Base-by-base conservation (phyloP, 2,113 vertebrate genomes). In the Apeltes quadracus region DNA sequence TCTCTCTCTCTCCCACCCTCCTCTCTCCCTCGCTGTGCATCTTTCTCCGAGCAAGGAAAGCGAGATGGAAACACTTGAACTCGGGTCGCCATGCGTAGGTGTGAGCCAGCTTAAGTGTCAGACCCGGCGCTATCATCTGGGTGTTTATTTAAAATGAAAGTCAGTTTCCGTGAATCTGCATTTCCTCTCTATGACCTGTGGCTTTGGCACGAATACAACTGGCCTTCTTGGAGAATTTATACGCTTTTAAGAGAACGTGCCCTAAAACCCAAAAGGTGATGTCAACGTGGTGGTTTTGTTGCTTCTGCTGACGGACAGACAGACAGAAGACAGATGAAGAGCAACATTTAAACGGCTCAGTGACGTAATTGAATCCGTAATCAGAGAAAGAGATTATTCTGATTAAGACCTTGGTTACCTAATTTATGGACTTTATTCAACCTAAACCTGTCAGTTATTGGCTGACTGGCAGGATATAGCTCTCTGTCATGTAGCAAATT, bases 101-200 rank as follows among this genome's bases (percentile, higher is more conserved):
- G 89, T 87, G 54, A 54, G 75, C 83, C 58, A 74, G 84, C 82
- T 77, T n/a, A 55, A 74, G 85, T 87, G 84, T 89, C 84, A 81
- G 81, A 83, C 69, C 66, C 25, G 29, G 77, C 20, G 81, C 75
- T 81, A 72, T 88, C 75, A 83, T 88, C 85, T 72, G 69, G 76
- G 62, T 81, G 75, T 86, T 90, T 90, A 76, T 89, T 82, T 85
- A 81, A 88, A 89, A 85, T 87, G 75, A 90, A 89, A 86, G 64
- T 27, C 56, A 7, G 55, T 75, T 77, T 72, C 48, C 71, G 59
- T 59, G 69, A 80, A 89, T 89, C 75, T 87, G 79, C 84, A 91
- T 90, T 70, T 84, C 65, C 69, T 85, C 61, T 77, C 51, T 20
- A 25, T 80, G 90, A 88, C 88, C 87, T 54, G 72, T 69, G 76